Evolutionary conservation across 2,113 vertebrate genomes (phyloP).

Genomic region (Xenus cinereus): DNA sequence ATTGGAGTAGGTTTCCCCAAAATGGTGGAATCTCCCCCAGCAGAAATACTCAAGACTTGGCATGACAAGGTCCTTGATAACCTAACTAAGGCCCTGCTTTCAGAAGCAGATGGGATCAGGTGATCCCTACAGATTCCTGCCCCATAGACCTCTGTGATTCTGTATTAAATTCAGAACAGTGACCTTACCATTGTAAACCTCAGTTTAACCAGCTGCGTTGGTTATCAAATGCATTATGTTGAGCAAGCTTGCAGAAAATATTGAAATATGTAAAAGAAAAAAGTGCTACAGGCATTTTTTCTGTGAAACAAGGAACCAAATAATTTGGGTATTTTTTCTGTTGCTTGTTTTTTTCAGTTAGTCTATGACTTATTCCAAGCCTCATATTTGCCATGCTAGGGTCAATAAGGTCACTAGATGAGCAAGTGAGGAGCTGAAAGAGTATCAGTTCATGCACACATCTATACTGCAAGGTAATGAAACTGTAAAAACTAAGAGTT

Average conservation of each 20-base stretch:
- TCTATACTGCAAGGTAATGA: background rate
- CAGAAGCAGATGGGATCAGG: background rate
- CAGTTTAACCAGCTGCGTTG: background rate
- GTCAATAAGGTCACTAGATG: background rate
- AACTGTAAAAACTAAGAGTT: background rate
- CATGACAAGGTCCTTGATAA: background rate
- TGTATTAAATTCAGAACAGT: background rate
- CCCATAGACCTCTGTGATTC: background rate
- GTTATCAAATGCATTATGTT: background rate
- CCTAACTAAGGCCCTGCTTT: background rate
- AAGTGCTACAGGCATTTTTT: background rate
- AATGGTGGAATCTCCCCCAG: background rate
- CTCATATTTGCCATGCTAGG: background rate
- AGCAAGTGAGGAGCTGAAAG: background rate
- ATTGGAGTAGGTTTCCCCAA: background rate
- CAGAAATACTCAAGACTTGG: background rate
- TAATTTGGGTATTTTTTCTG: fast-evolving
- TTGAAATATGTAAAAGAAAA: background rate
- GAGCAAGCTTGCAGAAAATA: background rate
- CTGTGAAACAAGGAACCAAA: background rate
- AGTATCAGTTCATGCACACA: background rate
- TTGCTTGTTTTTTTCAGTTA: background rate
- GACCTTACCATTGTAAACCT: background rate
- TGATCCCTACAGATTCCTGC: background rate
- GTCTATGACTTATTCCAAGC: background rate